phyloP scores from a whole-genome alignment of 2,888 invertebrate genomes.

The Idaea dimidiata region DNA sequence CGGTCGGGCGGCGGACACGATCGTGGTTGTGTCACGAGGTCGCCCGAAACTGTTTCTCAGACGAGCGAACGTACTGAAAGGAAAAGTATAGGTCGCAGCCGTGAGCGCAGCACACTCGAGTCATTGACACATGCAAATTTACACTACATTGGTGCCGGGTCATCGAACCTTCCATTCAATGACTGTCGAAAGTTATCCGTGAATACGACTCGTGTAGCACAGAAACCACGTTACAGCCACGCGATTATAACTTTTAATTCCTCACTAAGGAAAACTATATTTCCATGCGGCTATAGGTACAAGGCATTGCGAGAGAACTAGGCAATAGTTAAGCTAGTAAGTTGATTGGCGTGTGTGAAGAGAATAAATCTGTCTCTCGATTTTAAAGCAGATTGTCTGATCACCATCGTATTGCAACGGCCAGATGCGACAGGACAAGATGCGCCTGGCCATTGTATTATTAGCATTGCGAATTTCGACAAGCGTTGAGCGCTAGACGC shows the following conservation, averaged over 20 bases:
- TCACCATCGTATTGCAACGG: conserved; percentile 38
- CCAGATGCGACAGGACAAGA: conserved; percentile 57
- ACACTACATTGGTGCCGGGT: conserved; percentile 68
- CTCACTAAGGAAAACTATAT: conserved; percentile 54
- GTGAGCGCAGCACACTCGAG: conserved; percentile 60
- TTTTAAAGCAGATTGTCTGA: conserved; percentile 47
- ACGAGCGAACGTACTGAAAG: conserved; percentile 61
- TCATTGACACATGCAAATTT: conserved; percentile 80
- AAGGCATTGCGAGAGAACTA: conserved; percentile 48
- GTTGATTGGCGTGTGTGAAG: conserved; percentile 42
- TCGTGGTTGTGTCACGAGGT: conserved; percentile 66
- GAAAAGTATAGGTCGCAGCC: conserved; percentile 70
- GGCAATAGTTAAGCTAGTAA: conserved; percentile 52
- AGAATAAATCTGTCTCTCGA: conserved; percentile 38
- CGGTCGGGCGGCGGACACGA: conserved; percentile 28
- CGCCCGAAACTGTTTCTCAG: conserved; percentile 66
- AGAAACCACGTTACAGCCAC: conserved; percentile 48
- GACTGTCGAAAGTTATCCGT: conserved; percentile 78
- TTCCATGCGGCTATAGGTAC: conserved; percentile 44
- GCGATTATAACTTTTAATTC: conserved; percentile 57
- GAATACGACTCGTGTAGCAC: conserved; percentile 51
- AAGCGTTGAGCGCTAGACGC: conserved; percentile 62
- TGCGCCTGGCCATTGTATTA: conserved; percentile 73
- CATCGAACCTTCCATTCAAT: conserved; percentile 74
- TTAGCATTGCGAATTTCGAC: conserved; percentile 74